Conservation (phyloP, 2,888 invertebrate species). For the Cryptus armator region DNA sequence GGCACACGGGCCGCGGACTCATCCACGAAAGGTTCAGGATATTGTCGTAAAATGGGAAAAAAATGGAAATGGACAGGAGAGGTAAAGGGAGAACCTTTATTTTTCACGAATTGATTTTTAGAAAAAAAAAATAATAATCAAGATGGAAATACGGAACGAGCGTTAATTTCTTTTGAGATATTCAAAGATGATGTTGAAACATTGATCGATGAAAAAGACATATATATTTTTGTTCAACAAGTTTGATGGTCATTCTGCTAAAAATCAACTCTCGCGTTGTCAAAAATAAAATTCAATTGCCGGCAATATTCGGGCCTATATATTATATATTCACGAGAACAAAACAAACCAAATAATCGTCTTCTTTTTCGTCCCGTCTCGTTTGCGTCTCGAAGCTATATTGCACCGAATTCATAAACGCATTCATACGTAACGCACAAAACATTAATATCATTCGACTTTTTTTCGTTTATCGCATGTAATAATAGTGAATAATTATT, state of each 20-base stretch:
- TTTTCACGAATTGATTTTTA: constrained; percentile 21
- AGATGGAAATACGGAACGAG: not conserved
- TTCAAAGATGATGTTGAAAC: not conserved
- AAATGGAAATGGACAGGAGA: constrained; percentile 55
- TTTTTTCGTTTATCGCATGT: constrained; percentile 4
- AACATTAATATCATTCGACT: constrained; percentile 36
- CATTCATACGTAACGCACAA: constrained; percentile 43
- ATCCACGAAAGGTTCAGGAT: constrained; percentile 58
- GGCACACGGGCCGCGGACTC: constrained; percentile 45
- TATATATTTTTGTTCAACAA: not conserved
- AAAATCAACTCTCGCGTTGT: not conserved
- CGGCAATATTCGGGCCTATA: not conserved
- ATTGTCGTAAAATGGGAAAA: constrained; percentile 55
- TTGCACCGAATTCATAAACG: constrained; percentile 55
- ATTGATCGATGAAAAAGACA: not conserved
- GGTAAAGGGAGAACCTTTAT: constrained; percentile 61
- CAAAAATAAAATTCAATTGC: not conserved
- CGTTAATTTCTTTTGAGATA: not conserved
- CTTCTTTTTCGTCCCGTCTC: constrained; percentile 61
- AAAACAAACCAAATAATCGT: constrained; percentile 34
- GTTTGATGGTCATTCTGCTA: not conserved
- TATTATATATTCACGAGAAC: not conserved
- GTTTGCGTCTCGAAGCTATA: constrained; percentile 58
- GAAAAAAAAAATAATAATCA: not conserved
- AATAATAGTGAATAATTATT: constrained; percentile 39